phyloP scores from a whole-genome alignment of 2,797 vertebrate genomes.

The Sebastes melanostomus region DNA sequence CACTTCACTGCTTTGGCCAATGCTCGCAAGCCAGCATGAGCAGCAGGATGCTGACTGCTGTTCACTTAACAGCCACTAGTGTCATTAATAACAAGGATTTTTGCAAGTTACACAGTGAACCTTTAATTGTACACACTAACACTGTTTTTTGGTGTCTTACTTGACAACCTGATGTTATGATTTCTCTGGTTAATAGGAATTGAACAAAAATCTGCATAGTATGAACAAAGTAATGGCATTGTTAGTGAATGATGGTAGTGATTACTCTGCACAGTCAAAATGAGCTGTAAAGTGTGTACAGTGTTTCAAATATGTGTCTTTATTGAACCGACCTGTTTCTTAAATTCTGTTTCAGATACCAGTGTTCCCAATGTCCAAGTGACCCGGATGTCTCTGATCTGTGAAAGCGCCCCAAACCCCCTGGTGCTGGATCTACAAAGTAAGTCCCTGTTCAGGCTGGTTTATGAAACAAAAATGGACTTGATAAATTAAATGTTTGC shows the following conservation, averaged over 20 bases:
- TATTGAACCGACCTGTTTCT: not conserved
- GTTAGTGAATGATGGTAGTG: not conserved
- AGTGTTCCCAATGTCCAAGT: conserved; percentile 89
- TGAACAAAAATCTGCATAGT: not conserved
- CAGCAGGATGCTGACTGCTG: no score
- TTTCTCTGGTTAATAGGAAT: not conserved
- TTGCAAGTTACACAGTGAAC: not conserved
- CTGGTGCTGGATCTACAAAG: conserved; percentile 92
- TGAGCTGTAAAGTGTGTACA: not conserved
- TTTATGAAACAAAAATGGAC: not conserved
- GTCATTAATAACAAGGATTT: not conserved
- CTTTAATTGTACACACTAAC: not conserved
- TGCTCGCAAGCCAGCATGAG: not conserved
- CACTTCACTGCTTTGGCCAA: not conserved
- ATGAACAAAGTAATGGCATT: not conserved
- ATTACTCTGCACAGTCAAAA: no score
- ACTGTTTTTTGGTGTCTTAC: not conserved
- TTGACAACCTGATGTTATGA: not conserved
- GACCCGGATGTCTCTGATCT: conserved; percentile 90
- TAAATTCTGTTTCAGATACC: conserved; percentile 79
- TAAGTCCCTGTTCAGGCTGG: conserved; percentile 64
- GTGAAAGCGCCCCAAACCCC: conserved; percentile 84
- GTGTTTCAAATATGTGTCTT: not conserved
- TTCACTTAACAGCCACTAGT: not conserved
- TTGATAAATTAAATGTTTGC: not conserved